Evolutionary conservation across 2,888 invertebrate genomes (phyloP).

Genomic region (Steromphala cineraria): DNA sequence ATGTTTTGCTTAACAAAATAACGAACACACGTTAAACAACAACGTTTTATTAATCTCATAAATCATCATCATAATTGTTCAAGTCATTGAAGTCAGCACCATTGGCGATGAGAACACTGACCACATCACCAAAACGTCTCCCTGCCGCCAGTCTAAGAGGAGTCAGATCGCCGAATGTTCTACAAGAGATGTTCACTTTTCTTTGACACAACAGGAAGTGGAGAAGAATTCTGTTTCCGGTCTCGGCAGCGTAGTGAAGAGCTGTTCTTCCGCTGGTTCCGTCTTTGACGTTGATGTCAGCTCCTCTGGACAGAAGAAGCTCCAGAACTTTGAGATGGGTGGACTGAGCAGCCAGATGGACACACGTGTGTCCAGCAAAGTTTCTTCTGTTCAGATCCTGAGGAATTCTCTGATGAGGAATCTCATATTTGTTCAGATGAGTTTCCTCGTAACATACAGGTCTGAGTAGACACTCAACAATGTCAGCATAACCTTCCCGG

Average conservation of each 20-base stretch:
- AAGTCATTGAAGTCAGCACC: slow-evolving; percentile 42
- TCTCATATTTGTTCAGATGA: slow-evolving; percentile 73
- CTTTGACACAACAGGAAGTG: slow-evolving; percentile 39
- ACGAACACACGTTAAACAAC: too few species aligned
- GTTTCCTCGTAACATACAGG: slow-evolving; percentile 62
- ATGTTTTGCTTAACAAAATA: too few species aligned
- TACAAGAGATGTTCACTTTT: slow-evolving; percentile 44
- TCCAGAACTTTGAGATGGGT: not conserved
- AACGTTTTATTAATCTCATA: too few species aligned
- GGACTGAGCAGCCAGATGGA: not conserved
- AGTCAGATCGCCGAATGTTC: slow-evolving; percentile 55
- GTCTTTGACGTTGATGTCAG: slow-evolving; percentile 42
- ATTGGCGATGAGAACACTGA: slow-evolving; percentile 34
- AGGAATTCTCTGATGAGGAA: slow-evolving; percentile 76
- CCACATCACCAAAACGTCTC: slow-evolving; percentile 40
- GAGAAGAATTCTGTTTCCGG: slow-evolving; percentile 43
- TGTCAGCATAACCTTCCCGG: slow-evolving; percentile 82
- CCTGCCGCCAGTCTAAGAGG: slow-evolving; percentile 55
- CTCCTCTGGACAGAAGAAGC: not conserved
- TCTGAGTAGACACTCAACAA: slow-evolving; percentile 84
- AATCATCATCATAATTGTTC: slow-evolving; percentile 3
- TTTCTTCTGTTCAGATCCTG: slow-evolving; percentile 87
- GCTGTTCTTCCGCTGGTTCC: slow-evolving; percentile 60
- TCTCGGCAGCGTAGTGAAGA: slow-evolving; percentile 61
- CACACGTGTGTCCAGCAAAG: slow-evolving; percentile 76